These are phyloP conservation scores for Pteromalus puparum DNA, from an alignment of 1,140 invertebrate genomes.

Conservation along the genomic window DNA sequence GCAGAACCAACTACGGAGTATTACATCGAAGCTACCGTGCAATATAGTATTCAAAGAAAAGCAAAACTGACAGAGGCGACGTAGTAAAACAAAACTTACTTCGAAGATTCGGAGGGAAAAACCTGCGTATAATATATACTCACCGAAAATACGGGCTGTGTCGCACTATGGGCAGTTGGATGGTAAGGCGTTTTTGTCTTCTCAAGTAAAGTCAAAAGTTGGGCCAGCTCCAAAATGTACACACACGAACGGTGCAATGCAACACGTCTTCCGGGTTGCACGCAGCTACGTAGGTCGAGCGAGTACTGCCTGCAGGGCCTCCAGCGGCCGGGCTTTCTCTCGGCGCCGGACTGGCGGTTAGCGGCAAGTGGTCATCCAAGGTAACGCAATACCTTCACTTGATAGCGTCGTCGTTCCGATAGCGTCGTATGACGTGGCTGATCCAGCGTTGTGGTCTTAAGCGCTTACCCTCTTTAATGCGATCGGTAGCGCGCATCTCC, in stretches of 20 bases:
- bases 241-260: too few relatives aligned
- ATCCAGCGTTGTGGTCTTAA: constrained; percentile 19
- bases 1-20: too few relatives aligned
- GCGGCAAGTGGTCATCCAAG: constrained; percentile 59
- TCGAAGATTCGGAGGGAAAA: background rate
- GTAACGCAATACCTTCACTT: constrained; percentile 70
- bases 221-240: too few relatives aligned
- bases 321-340: background rate
- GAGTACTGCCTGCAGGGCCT: constrained; percentile 66
- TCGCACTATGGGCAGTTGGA: constrained; percentile 79
- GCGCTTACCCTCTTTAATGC: background rate
- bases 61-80: too few relatives aligned
- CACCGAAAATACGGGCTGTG: constrained; percentile 79
- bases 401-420: too few relatives aligned
- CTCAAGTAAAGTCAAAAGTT: too few relatives aligned
- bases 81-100: too few relatives aligned
- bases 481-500: background rate
- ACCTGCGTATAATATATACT: constrained; percentile 59
- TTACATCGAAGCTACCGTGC: too few relatives aligned
- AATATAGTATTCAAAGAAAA: too few relatives aligned
- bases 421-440: constrained; percentile 63
- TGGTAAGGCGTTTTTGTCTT: constrained; percentile 59
- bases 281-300: constrained; percentile 67
- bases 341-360: background rate
- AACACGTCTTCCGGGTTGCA: constrained; percentile 7